phyloP scores from a whole-genome alignment of 2,888 invertebrate genomes.

The Stenodera caucasica region DNA sequence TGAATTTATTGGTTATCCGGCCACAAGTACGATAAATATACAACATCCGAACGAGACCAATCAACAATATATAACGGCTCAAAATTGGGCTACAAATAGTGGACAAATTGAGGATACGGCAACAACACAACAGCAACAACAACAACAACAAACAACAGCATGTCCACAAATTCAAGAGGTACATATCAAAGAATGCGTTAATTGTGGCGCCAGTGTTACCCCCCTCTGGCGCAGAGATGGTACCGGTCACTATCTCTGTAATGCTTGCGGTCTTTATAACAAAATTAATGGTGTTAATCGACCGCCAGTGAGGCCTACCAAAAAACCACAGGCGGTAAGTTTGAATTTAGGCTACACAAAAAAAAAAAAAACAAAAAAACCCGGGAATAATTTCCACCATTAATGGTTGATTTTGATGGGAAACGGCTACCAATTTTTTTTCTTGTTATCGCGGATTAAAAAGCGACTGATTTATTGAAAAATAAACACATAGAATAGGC shows the following conservation, averaged over 20 bases:
- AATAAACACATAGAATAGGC: background rate
- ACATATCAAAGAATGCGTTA: constrained; percentile 73
- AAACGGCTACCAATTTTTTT: background rate
- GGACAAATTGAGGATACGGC: constrained; percentile 29
- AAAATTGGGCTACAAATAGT: constrained; percentile 26
- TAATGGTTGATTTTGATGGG: background rate
- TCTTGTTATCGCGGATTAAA: background rate
- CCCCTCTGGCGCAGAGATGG: constrained; percentile 86
- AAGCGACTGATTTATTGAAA: background rate
- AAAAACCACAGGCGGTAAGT: constrained; percentile 65
- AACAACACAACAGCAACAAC: constrained; percentile 6
- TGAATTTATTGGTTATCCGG: constrained; percentile 14
- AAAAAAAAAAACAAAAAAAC: background rate
- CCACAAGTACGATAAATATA: constrained; percentile 19
- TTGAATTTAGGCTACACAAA: constrained; percentile 28
- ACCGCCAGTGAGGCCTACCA: constrained; percentile 70
- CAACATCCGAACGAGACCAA: constrained; percentile 34
- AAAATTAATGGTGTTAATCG: constrained; percentile 73
- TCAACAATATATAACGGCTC: constrained; percentile 24
- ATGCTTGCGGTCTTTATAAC: constrained; percentile 72
- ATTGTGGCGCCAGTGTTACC: constrained; percentile 68
- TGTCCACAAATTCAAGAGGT: constrained; percentile 54
- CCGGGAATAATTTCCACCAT: background rate
- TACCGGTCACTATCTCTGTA: constrained; percentile 84
- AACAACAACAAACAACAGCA: constrained; percentile 8